Conservation (phyloP, 2,888 invertebrate species). For the Cabera pusaria region DNA sequence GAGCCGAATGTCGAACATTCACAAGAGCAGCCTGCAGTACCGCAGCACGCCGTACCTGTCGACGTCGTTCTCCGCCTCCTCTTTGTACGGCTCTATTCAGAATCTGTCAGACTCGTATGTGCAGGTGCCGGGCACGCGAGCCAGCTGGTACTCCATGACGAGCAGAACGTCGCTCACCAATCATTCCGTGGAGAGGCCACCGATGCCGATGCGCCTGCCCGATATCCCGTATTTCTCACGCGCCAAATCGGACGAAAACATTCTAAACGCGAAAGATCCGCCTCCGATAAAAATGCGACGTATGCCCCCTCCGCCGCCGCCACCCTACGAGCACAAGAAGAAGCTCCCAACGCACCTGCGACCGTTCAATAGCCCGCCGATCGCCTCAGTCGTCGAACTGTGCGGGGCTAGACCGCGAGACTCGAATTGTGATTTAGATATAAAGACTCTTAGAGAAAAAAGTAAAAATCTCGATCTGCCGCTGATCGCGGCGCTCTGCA, state of each 20-base stretch:
- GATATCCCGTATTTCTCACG: slow-evolving; percentile 83
- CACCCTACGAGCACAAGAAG: slow-evolving; percentile 77
- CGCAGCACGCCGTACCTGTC: slow-evolving; percentile 92
- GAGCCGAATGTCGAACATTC: slow-evolving; percentile 83
- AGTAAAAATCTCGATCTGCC: slow-evolving; percentile 95
- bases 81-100: slow-evolving; percentile 91
- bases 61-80: slow-evolving; percentile 85
- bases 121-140: slow-evolving; percentile 85
- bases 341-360: slow-evolving; percentile 81
- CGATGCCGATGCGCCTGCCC: slow-evolving; percentile 83
- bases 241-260: slow-evolving; percentile 92
- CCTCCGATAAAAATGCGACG: slow-evolving; percentile 77
- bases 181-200: slow-evolving; percentile 86
- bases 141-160: slow-evolving; percentile 86
- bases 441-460: slow-evolving; percentile 92
- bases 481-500: slow-evolving; percentile 95
- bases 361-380: slow-evolving; percentile 53
- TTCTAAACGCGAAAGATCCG: slow-evolving; percentile 84
- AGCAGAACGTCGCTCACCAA: slow-evolving; percentile 83
- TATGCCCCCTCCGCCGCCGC: slow-evolving; percentile 81
- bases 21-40: slow-evolving; percentile 90
- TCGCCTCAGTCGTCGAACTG: slow-evolving; percentile 46
- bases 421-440: slow-evolving; percentile 85
- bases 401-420: slow-evolving; percentile 64
- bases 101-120: slow-evolving; percentile 90